Conservation (phyloP, 2,888 invertebrate species). For the Brachyptera risi region DNA sequence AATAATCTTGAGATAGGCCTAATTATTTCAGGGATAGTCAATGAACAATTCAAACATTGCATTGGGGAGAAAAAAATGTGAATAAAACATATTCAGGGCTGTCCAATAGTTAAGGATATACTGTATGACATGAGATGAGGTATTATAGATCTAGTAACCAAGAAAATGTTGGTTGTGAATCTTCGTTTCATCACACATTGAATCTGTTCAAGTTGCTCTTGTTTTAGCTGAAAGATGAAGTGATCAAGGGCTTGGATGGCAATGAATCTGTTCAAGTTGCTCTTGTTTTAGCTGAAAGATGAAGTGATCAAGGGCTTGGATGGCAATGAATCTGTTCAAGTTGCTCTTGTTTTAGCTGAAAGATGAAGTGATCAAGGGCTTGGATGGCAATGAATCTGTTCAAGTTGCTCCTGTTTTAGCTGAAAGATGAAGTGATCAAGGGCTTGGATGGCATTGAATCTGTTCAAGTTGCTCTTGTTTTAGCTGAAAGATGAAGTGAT, state of each 20-base stretch:
- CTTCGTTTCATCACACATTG: too few relatives aligned
- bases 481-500: constrained; percentile 83
- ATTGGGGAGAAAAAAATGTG: too few relatives aligned
- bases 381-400: constrained; percentile 98
- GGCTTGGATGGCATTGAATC: constrained; percentile 95
- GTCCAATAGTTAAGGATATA: too few relatives aligned
- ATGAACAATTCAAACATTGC: too few relatives aligned
- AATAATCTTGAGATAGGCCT: too few relatives aligned
- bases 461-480: constrained; percentile 50
- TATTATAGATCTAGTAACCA: too few relatives aligned
- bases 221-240: constrained; percentile 74
- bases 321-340: constrained; percentile 94
- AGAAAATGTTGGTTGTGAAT: too few relatives aligned
- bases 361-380: constrained; percentile 79
- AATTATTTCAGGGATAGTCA: too few relatives aligned
- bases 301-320: constrained; percentile 83
- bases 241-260: constrained; percentile 84
- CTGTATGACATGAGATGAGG: too few relatives aligned
- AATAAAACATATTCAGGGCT: too few relatives aligned
- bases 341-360: constrained; percentile 56
- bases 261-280: constrained; percentile 84
- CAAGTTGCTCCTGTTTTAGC: constrained; percentile 45
- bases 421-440: constrained; percentile 81
- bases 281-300: constrained; percentile 64
- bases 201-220: background rate